Evolutionary conservation across 2,888 invertebrate species (phyloP), one percentile per base, ranked within the genome.

Genomic region (Ectobius pallidus): DNA sequence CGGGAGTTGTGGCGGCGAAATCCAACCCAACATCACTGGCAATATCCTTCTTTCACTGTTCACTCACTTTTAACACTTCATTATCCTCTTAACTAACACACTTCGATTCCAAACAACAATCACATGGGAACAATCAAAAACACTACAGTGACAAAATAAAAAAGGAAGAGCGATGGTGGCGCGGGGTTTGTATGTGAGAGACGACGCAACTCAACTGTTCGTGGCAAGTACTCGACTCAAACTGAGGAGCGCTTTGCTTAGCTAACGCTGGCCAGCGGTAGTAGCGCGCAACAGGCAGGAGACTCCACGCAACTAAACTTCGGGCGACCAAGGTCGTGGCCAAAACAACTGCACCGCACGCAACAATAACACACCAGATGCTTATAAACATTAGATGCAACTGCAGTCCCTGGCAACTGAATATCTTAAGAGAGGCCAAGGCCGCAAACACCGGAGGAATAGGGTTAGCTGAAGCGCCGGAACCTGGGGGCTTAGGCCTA

Each of bases 291-390:
- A 58, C 58, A 58, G 58, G 58, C 58, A 58, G 69, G 52, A 49
- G 16, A 22, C 49, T 52, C 30, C n/a, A 69, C 69, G 69, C 69
- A 69, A 69, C 69, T 34, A 27, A 52, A 52, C 52, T 52, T 65
- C 65, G 65, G 65, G 46, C 65, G 42, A 65, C 65, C 65, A 65
- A 65, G 65, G 65, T 65, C 65, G 65, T 46, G 65, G 65, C 65
- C 46, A 16, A 11, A 34, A 6, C 11, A 6, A 34, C 34, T 7
- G 6, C 34, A 34, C 34, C 34, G 11, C 34, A 34, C 34, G 34
- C 34, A 34, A 34, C 11, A 34, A 34, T 34, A 34, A 6, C n/a
- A n/a, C n/a, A n/a, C n/a, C n/a, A n/a, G n/a, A n/a, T n/a, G n/a
- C n/a, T n/a, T n/a, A n/a, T n/a, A n/a, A n/a, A n/a, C n/a, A n/a